Base-by-base conservation (phyloP, 2,888 invertebrate genomes). In the Andrena haemorrhoa region DNA sequence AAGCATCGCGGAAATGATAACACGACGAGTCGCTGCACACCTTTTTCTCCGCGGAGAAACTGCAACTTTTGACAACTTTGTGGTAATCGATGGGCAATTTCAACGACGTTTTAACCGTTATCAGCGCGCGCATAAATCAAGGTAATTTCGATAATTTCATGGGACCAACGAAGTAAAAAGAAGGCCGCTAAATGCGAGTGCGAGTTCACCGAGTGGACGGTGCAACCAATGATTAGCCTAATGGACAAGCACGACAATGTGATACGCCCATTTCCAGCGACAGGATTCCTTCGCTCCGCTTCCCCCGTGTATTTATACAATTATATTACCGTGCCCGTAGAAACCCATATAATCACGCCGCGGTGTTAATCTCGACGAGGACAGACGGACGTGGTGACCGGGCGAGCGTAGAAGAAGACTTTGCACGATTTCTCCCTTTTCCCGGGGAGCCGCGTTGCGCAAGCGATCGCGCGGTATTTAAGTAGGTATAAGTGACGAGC, bases 151-250 rank as follows among this genome's bases (percentile, higher is more conserved):
- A 73, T 56, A 74, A 69, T 69, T 79, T 75, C 26, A 6, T 6
- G 26, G 60, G 41, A 49, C 41, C 20, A 20, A 63, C 47, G 2
- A n/a, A 16, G 56, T 35, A 74, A 53, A 47, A 23, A 53, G 47
- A 41, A 72, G 20, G 10, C 2, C n/a, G 61, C 41, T 73, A 79
- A 85, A 73, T 58, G 51, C 58, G 68, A 66, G 53, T 60, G 63
- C 47, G 77, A 81, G 71, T 66, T 56, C 51, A 56, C 56, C 61
- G 76, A n/a, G n/a, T 75, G 73, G 41, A 41, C 65, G 60, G 68
- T 63, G 61, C 63, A 81, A 71, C 63, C 63, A 75, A 69, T 88
- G 83, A 87, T 90, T 89, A 89, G 56, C 75, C 49, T 89, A 88
- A 90, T 86, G 63, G 53, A 71, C 76, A 69, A 80, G 78, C 70